phyloP scores from a whole-genome alignment of 2,888 invertebrate genomes.

The Dicranocentrus wangi region DNA sequence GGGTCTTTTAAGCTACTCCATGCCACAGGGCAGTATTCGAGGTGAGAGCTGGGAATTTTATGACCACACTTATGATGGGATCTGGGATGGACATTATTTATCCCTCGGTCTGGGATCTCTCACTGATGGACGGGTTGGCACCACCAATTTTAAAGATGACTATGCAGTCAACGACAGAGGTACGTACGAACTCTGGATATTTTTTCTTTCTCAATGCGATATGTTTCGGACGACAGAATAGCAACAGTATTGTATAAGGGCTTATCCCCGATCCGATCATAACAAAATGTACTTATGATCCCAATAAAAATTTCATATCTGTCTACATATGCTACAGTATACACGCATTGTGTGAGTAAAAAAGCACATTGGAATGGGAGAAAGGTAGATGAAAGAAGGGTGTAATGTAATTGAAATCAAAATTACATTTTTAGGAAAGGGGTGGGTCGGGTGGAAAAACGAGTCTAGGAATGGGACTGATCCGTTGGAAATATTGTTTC shows the following conservation, averaged over 20 bases:
- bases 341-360: not conserved
- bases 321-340: not conserved
- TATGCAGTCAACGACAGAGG: conserved; percentile 79
- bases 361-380: not conserved
- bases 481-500: conserved; percentile 83
- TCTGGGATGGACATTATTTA: conserved; percentile 84
- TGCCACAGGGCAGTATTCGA: conserved; percentile 90
- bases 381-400: not conserved
- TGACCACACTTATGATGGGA: conserved; percentile 90
- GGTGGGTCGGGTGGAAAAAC: conserved; percentile 94
- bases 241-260: conserved; percentile 29
- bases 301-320: conserved; percentile 45
- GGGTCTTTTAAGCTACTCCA: conserved; percentile 88
- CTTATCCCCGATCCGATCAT: conserved; percentile 24
- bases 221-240: conserved; percentile 8
- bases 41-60: conserved; percentile 87
- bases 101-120: conserved; percentile 85
- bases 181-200: too few species aligned
- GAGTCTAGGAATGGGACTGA: conserved; percentile 79
- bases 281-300: conserved; percentile 35
- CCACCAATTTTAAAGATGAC: conserved; percentile 82
- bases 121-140: conserved; percentile 86
- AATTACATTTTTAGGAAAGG: conserved; percentile 77
- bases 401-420: conserved; percentile 15
- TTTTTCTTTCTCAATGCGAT: too few species aligned